Evolutionary conservation across 2,888 invertebrate genomes (phyloP).

Genomic region (Tenthredo distinguenda): DNA sequence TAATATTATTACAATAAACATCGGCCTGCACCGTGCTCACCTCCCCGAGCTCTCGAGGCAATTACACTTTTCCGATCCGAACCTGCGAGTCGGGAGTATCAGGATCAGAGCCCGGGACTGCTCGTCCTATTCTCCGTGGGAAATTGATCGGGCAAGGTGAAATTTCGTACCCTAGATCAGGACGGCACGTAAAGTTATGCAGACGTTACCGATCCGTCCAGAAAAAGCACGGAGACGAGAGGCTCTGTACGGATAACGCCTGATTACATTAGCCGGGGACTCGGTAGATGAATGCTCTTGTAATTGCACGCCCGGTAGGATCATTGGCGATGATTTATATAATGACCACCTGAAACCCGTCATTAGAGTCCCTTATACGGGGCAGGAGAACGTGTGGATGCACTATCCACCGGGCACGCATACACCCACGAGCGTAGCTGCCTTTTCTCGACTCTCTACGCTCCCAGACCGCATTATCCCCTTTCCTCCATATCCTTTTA

Average conservation of each 20-base stretch:
- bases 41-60: neutral
- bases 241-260: conserved; percentile 37
- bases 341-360: conserved; percentile 54
- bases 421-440: neutral
- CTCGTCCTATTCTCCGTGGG: neutral
- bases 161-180: conserved; percentile 28
- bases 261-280: conserved; percentile 46
- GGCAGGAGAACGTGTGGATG: neutral
- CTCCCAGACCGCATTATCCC: neutral
- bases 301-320: conserved; percentile 51
- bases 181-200: neutral
- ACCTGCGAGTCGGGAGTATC: neutral
- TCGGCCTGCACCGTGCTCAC: neutral
- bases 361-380: conserved; percentile 47
- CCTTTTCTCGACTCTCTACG: neutral
- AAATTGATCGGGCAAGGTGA: neutral
- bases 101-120: no score
- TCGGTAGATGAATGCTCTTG: conserved; percentile 50
- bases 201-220: neutral
- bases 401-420: neutral
- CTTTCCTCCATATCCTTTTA: neutral
- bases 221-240: neutral
- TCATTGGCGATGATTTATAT: conserved; percentile 54
- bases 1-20: conserved; percentile 17
- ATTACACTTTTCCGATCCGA: neutral